phyloP scores from a whole-genome alignment of 2,113 vertebrate species.

The Megalops atlanticus region DNA sequence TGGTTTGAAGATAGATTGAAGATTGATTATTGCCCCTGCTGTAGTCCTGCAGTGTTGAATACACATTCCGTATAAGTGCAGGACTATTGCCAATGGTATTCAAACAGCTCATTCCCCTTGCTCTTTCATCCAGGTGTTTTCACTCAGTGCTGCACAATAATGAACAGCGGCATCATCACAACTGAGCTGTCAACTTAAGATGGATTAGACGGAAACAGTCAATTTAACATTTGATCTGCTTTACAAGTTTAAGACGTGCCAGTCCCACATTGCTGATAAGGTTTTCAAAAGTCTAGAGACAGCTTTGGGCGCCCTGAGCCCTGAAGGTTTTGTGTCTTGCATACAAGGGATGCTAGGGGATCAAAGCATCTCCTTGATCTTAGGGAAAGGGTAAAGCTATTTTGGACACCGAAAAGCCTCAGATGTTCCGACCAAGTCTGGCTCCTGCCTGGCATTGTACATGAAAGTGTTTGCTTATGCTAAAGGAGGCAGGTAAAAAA shows the following conservation, averaged over 20 bases:
- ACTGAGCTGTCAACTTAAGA: neutral
- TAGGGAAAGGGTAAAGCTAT: constrained; percentile 4
- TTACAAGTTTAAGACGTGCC: neutral
- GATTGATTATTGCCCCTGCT: no score
- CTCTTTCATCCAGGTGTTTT: neutral
- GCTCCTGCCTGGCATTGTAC: neutral
- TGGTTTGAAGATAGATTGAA: no score
- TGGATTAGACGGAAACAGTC: neutral
- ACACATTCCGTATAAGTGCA: no score
- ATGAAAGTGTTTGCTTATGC: neutral
- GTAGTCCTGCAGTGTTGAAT: no score
- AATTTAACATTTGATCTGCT: neutral
- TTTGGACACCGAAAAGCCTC: neutral
- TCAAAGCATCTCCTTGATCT: constrained; percentile 17
- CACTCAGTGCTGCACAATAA: neutral
- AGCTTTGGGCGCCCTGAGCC: neutral
- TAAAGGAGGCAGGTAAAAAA: no score
- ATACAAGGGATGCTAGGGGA: constrained; percentile 1
- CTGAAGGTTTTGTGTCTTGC: neutral
- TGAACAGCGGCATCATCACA: no score
- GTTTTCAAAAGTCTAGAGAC: neutral
- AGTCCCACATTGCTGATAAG: neutral
- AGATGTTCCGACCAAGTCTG: neutral
- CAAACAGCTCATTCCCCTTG: neutral
- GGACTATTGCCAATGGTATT: neutral